Base-by-base conservation (phyloP, 2,113 vertebrate genomes). In the Polypterus senegalus region DNA sequence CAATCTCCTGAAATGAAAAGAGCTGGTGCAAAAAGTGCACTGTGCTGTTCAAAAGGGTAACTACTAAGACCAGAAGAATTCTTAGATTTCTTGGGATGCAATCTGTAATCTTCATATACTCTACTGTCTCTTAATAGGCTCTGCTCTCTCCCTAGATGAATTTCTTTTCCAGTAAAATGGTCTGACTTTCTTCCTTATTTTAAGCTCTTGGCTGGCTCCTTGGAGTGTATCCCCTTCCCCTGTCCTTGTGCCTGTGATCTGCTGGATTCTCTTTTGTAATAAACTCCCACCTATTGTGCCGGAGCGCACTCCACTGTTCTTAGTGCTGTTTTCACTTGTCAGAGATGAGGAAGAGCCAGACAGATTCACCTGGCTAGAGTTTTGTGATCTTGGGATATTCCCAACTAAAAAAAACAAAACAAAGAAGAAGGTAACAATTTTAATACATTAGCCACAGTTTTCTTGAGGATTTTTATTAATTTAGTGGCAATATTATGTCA, bases 281-380 rank as follows among this genome's bases (percentile, higher is more conserved):
- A 85, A 84, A 72, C 81, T 80, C 92, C 91, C 92, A 92, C 93
- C 93, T 97, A 97, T 97, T 83, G 91, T 90, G 4, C 89, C 91
- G 82, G 82, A 90, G 71, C 88, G 90, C 45, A 83, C 84, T 65
- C 83, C 87, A 73, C 76, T 83, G 69, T 77, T 89, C 77, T 87
- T 91, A 71, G 86, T 82, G 83, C 86, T 90, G 79, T 83, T 70
- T 70, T 94, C 91, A 59, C 88, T 85, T 73, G 92, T 86, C 58
- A 93, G 83, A 1, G 92, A 89, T 0, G 89, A 93, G 10, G 85
- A 90, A 1, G 89, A 88, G 66, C 89, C 89, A 46, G 92, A 92
- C 67, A 91, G 77, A 66, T 83, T 94, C 81, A 90, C 79, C 54
- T 84, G 87, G 74, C 79, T 80, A 76, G 83, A 90, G 80, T 77